phyloP scores from a whole-genome alignment of 2,113 vertebrate genomes.

The Urocynchramus pylzowi region DNA sequence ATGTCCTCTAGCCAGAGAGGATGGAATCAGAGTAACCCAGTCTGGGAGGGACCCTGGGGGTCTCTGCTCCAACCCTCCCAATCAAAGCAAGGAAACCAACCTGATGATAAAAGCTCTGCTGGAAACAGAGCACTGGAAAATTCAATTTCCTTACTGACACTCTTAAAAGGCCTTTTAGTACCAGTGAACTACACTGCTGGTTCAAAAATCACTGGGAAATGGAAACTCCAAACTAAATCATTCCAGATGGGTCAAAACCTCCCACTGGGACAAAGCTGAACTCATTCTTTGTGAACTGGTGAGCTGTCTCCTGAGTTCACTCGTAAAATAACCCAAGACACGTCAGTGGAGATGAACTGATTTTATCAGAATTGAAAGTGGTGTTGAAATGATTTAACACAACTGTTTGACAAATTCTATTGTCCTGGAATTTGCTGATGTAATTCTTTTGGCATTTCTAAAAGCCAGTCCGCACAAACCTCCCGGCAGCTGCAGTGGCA shows the following conservation, averaged over 20 bases:
- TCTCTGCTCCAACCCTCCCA: not conserved
- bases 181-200: not conserved
- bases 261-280: not conserved
- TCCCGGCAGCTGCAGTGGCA: not conserved
- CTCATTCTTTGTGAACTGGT: not conserved
- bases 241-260: not conserved
- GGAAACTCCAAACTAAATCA: not conserved
- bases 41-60: not conserved
- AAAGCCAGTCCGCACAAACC: rapidly evolving
- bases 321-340: not conserved
- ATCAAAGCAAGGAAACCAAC: not conserved
- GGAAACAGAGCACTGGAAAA: not conserved
- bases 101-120: not conserved
- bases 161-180: not conserved
- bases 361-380: not conserved
- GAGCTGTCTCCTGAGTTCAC: not conserved
- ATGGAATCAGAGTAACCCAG: not conserved
- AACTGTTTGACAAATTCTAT: not conserved
- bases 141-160: not conserved
- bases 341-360: not conserved
- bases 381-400: not conserved
- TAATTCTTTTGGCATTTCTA: not conserved
- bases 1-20: not conserved
- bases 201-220: not conserved
- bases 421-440: not conserved